Conservation (phyloP, 2,888 invertebrate genomes). For the Scaptomyza reducta region DNA sequence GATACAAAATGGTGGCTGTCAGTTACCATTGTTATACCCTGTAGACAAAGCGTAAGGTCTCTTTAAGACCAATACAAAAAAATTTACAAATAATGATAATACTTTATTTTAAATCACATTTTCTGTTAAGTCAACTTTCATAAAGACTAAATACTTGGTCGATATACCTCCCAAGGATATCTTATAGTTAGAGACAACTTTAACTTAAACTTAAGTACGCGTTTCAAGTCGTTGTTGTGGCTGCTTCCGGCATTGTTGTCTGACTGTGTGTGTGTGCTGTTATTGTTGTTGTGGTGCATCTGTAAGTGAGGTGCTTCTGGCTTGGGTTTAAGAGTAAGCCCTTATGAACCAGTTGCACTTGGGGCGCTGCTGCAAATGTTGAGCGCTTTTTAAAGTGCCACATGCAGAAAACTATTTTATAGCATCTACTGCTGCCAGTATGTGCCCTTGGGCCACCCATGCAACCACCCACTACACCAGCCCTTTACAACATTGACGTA, state of each 20-base stretch:
- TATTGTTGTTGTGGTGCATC: constrained; percentile 8
- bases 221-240: constrained; percentile 45
- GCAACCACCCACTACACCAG: neutral
- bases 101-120: too few species aligned
- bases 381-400: constrained; percentile 58
- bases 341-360: constrained; percentile 75
- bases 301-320: constrained; percentile 40
- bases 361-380: constrained; percentile 60
- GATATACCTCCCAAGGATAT: constrained; percentile 21
- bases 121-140: too few species aligned
- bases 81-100: too few species aligned
- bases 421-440: constrained; percentile 10
- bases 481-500: constrained; percentile 3
- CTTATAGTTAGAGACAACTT: constrained; percentile 1
- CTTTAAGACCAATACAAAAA: too few species aligned
- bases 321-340: constrained; percentile 49
- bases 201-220: constrained; percentile 7
- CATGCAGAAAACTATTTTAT: constrained; percentile 58
- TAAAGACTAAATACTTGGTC: too few species aligned
- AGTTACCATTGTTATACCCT: constrained; percentile 42
- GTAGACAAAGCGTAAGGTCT: neutral
- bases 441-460: neutral
- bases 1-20: constrained; percentile 62
- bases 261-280: constrained; percentile 10
- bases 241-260: constrained; percentile 40